Evolutionary conservation across 2,888 invertebrate species (phyloP).

Genomic region (Eretmocerus hayati): DNA sequence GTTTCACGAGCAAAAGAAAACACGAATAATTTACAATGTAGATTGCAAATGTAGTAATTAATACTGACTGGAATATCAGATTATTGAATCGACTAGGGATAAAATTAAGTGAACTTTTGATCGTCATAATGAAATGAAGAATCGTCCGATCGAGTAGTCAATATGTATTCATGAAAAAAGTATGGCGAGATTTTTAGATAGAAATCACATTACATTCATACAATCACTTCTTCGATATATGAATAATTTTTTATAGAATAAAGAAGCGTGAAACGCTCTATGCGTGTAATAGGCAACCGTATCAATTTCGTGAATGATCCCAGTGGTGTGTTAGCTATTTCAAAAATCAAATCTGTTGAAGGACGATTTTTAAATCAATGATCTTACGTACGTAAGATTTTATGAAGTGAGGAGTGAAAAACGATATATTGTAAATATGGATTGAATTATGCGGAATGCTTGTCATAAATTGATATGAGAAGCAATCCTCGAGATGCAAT

Average conservation of each 20-base stretch:
- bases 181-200: too few species aligned
- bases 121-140: slow-evolving; percentile 5
- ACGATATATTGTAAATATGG: slow-evolving; percentile 29
- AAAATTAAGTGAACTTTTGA: too few species aligned
- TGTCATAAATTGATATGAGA: too few species aligned
- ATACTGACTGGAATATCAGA: slow-evolving; percentile 16
- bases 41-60: slow-evolving; percentile 19
- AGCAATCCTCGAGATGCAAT: too few species aligned
- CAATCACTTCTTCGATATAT: too few species aligned
- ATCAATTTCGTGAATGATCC: too few species aligned
- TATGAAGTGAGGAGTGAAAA: slow-evolving; percentile 5
- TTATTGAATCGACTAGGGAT: too few species aligned
- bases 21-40: slow-evolving; percentile 20
- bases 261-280: slow-evolving; percentile 16
- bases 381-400: slow-evolving; percentile 2
- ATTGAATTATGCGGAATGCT: slow-evolving; percentile 23
- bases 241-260: too few species aligned
- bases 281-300: too few species aligned
- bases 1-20: slow-evolving; percentile 1
- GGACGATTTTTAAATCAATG: not conserved
- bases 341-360: slow-evolving; percentile 18
- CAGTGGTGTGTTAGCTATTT: slow-evolving; percentile 13
- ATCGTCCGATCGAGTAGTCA: slow-evolving; percentile 20
- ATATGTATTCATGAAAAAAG: slow-evolving; percentile 17
- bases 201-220: too few species aligned